These are phyloP conservation scores for Sipha flava DNA, from an alignment of 1,140 invertebrate genomes.

Conservation along the genomic window DNA sequence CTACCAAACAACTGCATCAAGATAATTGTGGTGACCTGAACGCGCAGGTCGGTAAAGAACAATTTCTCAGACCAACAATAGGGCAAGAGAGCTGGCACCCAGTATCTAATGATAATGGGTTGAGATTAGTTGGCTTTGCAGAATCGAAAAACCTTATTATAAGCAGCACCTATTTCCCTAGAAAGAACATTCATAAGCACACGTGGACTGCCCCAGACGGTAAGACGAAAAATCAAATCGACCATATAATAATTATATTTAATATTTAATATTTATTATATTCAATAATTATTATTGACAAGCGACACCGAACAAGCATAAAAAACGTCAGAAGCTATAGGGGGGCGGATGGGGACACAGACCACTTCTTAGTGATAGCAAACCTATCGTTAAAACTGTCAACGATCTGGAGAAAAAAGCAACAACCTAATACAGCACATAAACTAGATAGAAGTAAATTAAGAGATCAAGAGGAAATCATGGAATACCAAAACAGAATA, in stretches of 20 bases:
- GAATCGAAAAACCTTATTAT: constrained; percentile 35
- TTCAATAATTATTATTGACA: too few relatives aligned
- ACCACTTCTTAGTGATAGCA: constrained; percentile 34
- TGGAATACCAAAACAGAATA: not conserved
- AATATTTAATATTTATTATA: too few relatives aligned
- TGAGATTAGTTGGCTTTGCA: constrained; percentile 36
- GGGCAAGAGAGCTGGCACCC: constrained; percentile 41
- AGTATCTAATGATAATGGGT: constrained; percentile 35
- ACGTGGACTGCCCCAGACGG: constrained; percentile 36
- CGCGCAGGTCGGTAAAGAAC: constrained; percentile 34
- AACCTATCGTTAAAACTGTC: constrained; percentile 20
- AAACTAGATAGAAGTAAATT: not conserved
- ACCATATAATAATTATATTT: too few relatives aligned
- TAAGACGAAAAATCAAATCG: constrained; percentile 35
- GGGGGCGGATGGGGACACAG: constrained; percentile 34
- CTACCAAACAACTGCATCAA: constrained; percentile 34
- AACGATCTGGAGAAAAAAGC: not conserved
- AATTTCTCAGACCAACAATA: constrained; percentile 33
- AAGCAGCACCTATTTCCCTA: too few relatives aligned
- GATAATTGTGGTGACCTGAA: constrained; percentile 34
- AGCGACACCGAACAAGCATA: constrained; percentile 6
- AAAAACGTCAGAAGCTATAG: constrained; percentile 31
- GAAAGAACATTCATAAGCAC: constrained; percentile 37
- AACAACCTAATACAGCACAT: not conserved
- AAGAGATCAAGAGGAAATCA: not conserved